Conservation (phyloP, 2,888 invertebrate species). For the Agrotis clavis region DNA sequence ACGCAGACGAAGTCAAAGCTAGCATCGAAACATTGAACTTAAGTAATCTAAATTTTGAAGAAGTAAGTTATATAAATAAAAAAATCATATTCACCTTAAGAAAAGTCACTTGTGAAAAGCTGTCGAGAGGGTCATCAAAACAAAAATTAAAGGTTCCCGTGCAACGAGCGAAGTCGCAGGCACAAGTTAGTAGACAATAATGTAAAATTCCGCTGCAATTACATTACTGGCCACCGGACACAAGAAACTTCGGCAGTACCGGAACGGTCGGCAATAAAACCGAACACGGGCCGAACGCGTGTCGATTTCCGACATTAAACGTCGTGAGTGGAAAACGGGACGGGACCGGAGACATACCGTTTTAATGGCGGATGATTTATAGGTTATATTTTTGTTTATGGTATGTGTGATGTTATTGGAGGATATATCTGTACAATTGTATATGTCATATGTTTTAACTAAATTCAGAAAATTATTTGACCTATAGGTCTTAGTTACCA, state of each 20-base stretch:
- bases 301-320: conserved; percentile 60
- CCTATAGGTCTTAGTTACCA: too few species aligned
- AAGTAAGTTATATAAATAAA: too few species aligned
- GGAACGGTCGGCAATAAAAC: conserved; percentile 61
- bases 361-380: conserved; percentile 56
- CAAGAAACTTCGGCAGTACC: conserved; percentile 52
- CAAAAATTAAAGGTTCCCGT: too few species aligned
- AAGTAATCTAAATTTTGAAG: too few species aligned
- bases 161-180: not conserved
- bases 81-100: too few species aligned
- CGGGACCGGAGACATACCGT: conserved; percentile 37
- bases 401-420: conserved; percentile 21
- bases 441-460: conserved; percentile 13
- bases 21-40: not conserved
- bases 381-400: conserved; percentile 46
- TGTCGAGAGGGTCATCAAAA: too few species aligned
- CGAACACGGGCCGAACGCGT: conserved; percentile 55
- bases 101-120: too few species aligned
- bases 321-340: conserved; percentile 56
- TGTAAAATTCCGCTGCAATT: conserved; percentile 46
- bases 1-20: not conserved
- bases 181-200: conserved; percentile 17
- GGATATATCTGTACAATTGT: not conserved
- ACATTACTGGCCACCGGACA: conserved; percentile 58
- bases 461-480: not conserved